These are phyloP conservation scores for Uria aalge DNA, from an alignment of 2,113 vertebrate species.

Conservation along the genomic window DNA sequence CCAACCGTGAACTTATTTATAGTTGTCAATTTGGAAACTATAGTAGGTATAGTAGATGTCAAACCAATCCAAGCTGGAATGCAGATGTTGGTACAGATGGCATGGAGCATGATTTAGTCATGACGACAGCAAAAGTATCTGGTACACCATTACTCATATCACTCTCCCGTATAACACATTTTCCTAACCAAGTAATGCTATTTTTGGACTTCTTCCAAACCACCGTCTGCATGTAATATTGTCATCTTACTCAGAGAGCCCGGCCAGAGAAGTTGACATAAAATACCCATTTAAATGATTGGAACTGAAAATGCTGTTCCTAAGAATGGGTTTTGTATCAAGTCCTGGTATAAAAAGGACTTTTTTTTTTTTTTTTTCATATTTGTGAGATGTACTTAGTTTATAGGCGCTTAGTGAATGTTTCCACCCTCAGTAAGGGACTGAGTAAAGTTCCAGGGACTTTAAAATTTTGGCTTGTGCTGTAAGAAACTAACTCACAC, in stretches of 20 bases:
- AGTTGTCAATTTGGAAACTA: neutral
- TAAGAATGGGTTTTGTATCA: neutral
- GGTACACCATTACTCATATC: neutral
- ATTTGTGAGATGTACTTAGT: neutral
- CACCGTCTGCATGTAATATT: neutral
- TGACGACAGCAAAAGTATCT: neutral
- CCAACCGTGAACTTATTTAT: neutral
- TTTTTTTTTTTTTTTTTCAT: no score
- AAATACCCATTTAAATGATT: neutral
- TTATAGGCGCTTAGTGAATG: neutral
- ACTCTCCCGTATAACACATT: neutral
- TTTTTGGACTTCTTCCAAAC: constrained; percentile 15
- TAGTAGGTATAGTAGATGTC: neutral
- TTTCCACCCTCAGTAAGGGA: neutral
- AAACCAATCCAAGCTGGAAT: neutral
- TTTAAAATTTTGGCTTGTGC: neutral
- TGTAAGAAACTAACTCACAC: neutral
- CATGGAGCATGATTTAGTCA: neutral
- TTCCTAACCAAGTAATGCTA: neutral
- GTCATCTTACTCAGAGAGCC: neutral
- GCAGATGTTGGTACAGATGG: neutral
- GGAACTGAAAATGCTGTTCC: neutral
- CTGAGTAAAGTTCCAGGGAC: neutral
- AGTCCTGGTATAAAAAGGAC: neutral
- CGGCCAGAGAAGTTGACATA: neutral